Conservation (phyloP, 2,797 vertebrate genomes). For the Molossus alvarezi region DNA sequence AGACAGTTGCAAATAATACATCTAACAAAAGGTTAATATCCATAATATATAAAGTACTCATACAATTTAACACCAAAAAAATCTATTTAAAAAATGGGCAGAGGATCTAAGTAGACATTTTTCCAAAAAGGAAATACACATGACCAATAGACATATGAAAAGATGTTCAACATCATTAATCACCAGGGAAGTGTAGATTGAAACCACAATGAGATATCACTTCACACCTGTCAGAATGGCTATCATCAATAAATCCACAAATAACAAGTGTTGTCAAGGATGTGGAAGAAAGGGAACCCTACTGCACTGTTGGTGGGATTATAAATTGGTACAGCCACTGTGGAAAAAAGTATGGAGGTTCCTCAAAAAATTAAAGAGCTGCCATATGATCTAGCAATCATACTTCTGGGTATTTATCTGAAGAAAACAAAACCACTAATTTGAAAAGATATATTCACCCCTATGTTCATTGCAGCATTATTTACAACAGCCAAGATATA, state of each 20-base stretch:
- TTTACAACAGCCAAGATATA: neutral
- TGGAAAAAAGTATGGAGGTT: neutral
- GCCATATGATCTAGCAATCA: neutral
- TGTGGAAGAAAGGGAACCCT: neutral
- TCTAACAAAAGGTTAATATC: neutral
- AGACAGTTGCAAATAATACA: neutral
- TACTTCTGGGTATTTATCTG: neutral
- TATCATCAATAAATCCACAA: neutral
- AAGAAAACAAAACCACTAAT: neutral
- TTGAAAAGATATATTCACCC: neutral
- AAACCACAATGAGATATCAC: neutral
- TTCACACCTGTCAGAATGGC: neutral
- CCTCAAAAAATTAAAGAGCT: neutral
- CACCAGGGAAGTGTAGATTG: neutral
- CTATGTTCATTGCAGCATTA: neutral
- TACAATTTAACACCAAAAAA: neutral
- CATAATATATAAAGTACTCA: neutral
- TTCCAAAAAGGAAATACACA: neutral
- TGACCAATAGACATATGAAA: neutral
- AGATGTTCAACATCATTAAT: neutral
- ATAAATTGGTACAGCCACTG: neutral
- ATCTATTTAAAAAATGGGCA: neutral
- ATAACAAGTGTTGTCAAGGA: neutral
- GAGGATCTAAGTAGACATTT: neutral
- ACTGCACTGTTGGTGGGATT: neutral